Evolutionary conservation across 2,113 vertebrate species (phyloP), one percentile per base, ranked within the genome.

Genomic region (Grammomys dolichurus): DNA sequence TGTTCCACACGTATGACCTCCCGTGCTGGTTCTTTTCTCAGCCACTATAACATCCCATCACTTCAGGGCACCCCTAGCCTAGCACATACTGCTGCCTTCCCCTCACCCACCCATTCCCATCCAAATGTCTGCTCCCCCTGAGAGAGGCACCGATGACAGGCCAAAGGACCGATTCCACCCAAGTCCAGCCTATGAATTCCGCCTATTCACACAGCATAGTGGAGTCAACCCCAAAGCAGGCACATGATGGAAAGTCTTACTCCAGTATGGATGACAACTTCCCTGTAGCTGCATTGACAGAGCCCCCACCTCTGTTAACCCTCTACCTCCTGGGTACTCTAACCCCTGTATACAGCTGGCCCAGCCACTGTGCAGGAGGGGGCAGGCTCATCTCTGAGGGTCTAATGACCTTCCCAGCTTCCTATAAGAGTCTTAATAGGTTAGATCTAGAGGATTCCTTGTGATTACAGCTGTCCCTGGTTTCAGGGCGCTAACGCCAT

Each of bases 1-100:
- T 3, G 40, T 19, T 33, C 28, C 43, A 0, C 7, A n/a, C 48
- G 0, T 11, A 4, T 13, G 6, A 1, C 5, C n/a, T 3, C 80
- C 26, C 0, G 3, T 1, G 4, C 10, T 1, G 16, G 36, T 2
- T 20, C 3, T 36, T 1, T 16, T 2, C 81, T 0, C 10, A 0
- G 48, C 13, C 46, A 2, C 4, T 28, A 22, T 75, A 75, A 26
- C 33, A 16, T 16, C 36, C 76, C 7, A 0, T 22, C 16, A 2
- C 28, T 2, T 9, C 28, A 22, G 19, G 26, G 46, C 13, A 13
- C 22, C 19, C 60, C 20, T 31, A 1, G 4, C 8, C 1, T 7
- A 14, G 6, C 75, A 19, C 9, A 14, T 22, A 28, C 31, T 26
- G 70, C 72, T 33, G 14, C 43, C 33, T 77, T 78, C 43, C 43